Percentiles rank a stretch among this genome's conserved stretches.
These are phyloP conservation scores for Plumapathes pennacea DNA, from an alignment of 92 coral and sea anemone species.

Conservation along the genomic window DNA sequence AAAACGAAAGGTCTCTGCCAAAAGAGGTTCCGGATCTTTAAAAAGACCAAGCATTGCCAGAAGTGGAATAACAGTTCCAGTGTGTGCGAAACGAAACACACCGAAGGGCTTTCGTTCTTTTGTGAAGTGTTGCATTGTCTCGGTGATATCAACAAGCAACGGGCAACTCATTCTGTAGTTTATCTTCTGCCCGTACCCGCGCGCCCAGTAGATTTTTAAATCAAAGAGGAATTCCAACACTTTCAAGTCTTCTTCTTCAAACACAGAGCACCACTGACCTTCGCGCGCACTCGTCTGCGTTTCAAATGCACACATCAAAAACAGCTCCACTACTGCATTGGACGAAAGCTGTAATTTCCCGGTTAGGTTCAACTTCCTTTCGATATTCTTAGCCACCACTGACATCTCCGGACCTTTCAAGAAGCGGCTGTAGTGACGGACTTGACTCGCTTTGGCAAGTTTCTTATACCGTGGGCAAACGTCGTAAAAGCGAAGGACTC, in stretches of 20 bases:
- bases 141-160: constrained; percentile 36
- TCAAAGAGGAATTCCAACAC: constrained; percentile 77
- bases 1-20: constrained; percentile 63
- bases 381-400: constrained; percentile 48
- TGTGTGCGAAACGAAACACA: constrained; percentile 79
- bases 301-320: constrained; percentile 75
- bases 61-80: constrained; percentile 70
- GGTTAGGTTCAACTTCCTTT: constrained; percentile 53
- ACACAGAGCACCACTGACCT: constrained; percentile 75
- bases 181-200: constrained; percentile 70
- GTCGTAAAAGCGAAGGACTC: constrained; percentile 62
- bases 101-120: constrained; percentile 60
- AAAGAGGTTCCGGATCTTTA: constrained; percentile 57
- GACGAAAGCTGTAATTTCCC: constrained; percentile 39
- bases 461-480: constrained; percentile 68
- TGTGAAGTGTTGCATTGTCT: constrained; percentile 28
- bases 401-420: constrained; percentile 54
- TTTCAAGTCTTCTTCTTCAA: constrained; percentile 61
- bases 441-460: constrained; percentile 7
- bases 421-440: constrained; percentile 47
- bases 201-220: constrained; percentile 56
- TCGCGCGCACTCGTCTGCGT: constrained; percentile 65
- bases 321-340: constrained; percentile 46
- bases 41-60: constrained; percentile 70
- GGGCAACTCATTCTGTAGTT: constrained; percentile 78